These are phyloP conservation scores for Galerucella calmariensis DNA, from an alignment of 2,888 invertebrate species.

Conservation along the genomic window DNA sequence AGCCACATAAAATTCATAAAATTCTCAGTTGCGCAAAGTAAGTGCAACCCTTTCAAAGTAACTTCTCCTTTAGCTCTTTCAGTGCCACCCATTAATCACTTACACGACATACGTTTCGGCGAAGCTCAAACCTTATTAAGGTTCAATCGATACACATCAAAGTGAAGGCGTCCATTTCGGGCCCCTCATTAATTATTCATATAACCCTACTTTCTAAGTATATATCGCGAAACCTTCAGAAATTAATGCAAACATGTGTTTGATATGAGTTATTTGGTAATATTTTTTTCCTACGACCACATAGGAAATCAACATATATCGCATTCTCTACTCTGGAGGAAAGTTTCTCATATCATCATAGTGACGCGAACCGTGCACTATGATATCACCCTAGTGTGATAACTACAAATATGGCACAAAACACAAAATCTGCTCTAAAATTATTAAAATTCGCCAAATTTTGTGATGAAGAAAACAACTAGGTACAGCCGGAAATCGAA, in stretches of 20 bases:
- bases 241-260: slow-evolving; percentile 45
- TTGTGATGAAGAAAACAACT: too few species aligned
- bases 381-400: too few species aligned
- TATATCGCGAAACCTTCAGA: slow-evolving; percentile 24
- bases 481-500: too few species aligned
- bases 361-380: too few species aligned
- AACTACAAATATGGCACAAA: too few species aligned
- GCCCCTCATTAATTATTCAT: slow-evolving; percentile 41
- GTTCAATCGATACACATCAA: slow-evolving; percentile 44
- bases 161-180: slow-evolving; percentile 39
- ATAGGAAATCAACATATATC: too few species aligned
- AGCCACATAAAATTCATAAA: too few species aligned
- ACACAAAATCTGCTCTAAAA: too few species aligned
- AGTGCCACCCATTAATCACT: slow-evolving; percentile 33
- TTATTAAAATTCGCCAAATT: too few species aligned
- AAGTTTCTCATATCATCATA: too few species aligned
- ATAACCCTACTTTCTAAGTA: slow-evolving; percentile 28
- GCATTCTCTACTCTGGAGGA: too few species aligned
- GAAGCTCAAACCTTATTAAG: slow-evolving; percentile 37
- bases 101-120: slow-evolving; percentile 37
- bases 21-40: too few species aligned
- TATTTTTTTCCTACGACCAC: background rate
- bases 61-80: background rate
- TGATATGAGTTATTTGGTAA: slow-evolving; percentile 36
- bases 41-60: slow-evolving; percentile 11